Percentiles rank a stretch among this genome's conserved stretches.
Evolutionary conservation across 2,113 vertebrate species (phyloP).

Genomic region (Choloepus hoffmanni): DNA sequence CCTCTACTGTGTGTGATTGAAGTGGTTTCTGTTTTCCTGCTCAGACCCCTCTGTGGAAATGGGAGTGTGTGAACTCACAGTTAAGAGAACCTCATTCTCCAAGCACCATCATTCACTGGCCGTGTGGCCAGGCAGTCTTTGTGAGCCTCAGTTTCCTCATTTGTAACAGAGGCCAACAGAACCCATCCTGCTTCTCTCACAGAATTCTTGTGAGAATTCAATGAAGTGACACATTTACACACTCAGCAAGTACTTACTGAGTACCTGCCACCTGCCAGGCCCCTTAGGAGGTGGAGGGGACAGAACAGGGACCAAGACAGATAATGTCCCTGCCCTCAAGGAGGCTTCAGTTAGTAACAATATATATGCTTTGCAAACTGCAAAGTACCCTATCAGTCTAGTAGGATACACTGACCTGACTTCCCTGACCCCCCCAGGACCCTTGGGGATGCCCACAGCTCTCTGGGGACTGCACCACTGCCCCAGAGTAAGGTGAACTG

Average conservation of each 20-base stretch:
- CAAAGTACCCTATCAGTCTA: background rate
- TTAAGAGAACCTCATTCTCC: background rate
- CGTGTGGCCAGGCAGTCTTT: background rate
- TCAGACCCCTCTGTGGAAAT: background rate
- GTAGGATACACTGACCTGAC: background rate
- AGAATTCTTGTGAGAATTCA: background rate
- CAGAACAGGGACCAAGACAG: background rate
- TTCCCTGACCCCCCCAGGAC: background rate
- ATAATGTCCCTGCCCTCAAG: background rate
- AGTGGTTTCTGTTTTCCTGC: background rate
- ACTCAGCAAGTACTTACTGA: background rate
- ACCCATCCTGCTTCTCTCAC: background rate
- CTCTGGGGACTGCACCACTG: background rate
- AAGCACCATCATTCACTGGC: too few species aligned
- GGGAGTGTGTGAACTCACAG: background rate
- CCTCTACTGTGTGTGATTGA: background rate
- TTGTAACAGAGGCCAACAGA: background rate
- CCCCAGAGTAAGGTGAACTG: background rate
- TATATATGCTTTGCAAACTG: background rate
- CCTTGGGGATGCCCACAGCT: background rate
- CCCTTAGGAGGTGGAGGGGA: too few species aligned
- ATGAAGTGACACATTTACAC: fast-evolving
- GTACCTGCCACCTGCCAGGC: too few species aligned
- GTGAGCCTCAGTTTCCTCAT: constrained; percentile 14
- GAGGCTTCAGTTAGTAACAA: too few species aligned